Evolutionary conservation across 2,113 vertebrate species (phyloP), one percentile per base, ranked within the genome.

Genomic region (Dasyornis broadbenti): DNA sequence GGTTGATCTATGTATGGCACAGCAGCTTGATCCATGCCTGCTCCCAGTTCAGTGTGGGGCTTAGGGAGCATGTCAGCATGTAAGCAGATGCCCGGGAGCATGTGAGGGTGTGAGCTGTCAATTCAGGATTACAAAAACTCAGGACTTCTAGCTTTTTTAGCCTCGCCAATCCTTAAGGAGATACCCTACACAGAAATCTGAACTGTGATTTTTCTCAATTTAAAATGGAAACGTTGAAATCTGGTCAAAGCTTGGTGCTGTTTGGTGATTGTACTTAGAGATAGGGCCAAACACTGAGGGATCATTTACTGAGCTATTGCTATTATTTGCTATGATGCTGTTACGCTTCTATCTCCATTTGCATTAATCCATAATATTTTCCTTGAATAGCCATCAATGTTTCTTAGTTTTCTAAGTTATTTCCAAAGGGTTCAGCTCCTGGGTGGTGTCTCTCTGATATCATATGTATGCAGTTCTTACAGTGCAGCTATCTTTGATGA

Each of bases 21-120:
- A 50, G 15, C 0, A 3, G 17, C 54, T 73, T 56, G 53, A 63
- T 35, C 24, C 30, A 7, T 13, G 23, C 10, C 30, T 52, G 35
- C 21, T 70, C 20, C 3, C 30, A 31, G 13, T 0, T 56, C 40
- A n/a, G 6, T 9, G 11, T 24, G 37, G 45, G 20, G 35, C 11
- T 45, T 3, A 37, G 22, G 5, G 28, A n/a, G 15, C 19, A 4
- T 6, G 1, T 19, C 53, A 23, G 9, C 2, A 1, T 37, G n/a
- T 6, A 24, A 54, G 15, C 11, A 28, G 2, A 3, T 42, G 26
- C 28, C 21, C 33, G 59, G n/a, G 7, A 30, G 27, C 18, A 16
- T 24, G 20, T 42, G 20, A 76, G 10, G 5, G 18, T 47, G 11
- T 21, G 6, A 56, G 13, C 1, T 73, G 21, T 37, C 54, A 61